These are phyloP conservation scores for Glyptemys insculpta DNA, from an alignment of 2,797 vertebrate species.

Conservation along the genomic window DNA sequence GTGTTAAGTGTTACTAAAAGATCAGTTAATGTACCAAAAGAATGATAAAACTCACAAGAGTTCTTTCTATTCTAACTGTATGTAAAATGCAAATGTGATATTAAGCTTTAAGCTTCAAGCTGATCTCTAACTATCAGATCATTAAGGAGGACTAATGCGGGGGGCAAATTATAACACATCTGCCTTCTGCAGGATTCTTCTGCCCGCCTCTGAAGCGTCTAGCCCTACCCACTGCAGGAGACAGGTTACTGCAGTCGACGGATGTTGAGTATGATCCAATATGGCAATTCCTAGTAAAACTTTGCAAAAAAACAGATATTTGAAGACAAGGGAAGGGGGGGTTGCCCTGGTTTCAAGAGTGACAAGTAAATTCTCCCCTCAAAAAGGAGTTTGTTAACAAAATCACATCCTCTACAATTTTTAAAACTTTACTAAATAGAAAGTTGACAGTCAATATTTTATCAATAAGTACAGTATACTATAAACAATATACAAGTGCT, in stretches of 20 bases:
- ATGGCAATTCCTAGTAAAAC: not conserved
- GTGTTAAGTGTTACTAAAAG: not conserved
- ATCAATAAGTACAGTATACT: not conserved
- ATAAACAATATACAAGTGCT: not conserved
- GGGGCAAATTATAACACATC: not conserved
- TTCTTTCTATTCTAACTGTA: not conserved
- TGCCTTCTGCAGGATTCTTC: not conserved
- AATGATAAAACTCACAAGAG: not conserved
- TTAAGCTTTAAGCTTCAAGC: not conserved
- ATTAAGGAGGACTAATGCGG: not conserved
- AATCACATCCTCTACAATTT: not conserved
- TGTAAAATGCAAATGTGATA: rapidly evolving
- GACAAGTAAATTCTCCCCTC: not conserved
- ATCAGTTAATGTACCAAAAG: not conserved
- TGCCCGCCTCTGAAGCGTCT: not conserved
- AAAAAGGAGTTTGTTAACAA: not conserved
- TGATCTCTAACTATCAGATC: too few relatives aligned
- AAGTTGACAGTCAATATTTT: not conserved
- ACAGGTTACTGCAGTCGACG: not conserved
- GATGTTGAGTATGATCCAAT: not conserved
- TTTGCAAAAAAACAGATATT: not conserved
- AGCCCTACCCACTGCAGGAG: not conserved
- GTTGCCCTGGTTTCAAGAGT: not conserved
- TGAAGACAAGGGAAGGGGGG: not conserved
- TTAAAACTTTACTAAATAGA: rapidly evolving